Evolutionary conservation across 2,113 vertebrate species (phyloP), one percentile per base, ranked within the genome.

Genomic region (Trogon surrucura): DNA sequence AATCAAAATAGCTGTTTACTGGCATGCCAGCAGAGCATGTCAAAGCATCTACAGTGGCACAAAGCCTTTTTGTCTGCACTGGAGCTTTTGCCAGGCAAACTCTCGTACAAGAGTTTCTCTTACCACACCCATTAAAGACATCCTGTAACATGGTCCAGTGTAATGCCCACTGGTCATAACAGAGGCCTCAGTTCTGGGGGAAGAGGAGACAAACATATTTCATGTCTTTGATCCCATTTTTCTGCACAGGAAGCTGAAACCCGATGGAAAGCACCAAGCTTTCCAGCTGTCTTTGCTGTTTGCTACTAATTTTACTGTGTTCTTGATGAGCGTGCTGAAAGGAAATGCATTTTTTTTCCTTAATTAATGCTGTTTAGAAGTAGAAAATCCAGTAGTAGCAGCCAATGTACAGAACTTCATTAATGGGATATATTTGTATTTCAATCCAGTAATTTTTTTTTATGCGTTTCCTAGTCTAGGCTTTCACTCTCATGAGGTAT

Each of bases 191-290:
- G 26, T 38, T 64, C 3, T 65, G 47, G 29, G 65, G 44, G 75
- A 85, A 77, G 34, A 74, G 54, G 81, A 64, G 69, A 51, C 30
- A 61, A 81, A 26, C 3, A 18, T 32, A 29, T 29, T 58, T 47
- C 14, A 1, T 21, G 11, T 23, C 69, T 45, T 84, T 72, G 61
- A 67, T 84, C 53, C 34, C 27, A 11, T 79, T 88, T 90, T 91
- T 80, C 83, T 87, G 61, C 61, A 51, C 72, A 92, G 95, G 93
- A 96, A 97, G 3, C 80, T 41, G 69, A 44, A 74, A 61, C 82
- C 91, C 36, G 5, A 0, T 94, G 96, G 96, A 96, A 97, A 97
- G 93, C 85, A 93, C 96, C 96, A 36, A 92, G 96, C 53, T 96
- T 96, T 84, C 95, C 29, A 69, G 51, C 69, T 67, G 18, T 58